These are phyloP conservation scores for Macropus fuliginosus DNA, from an alignment of 2,797 vertebrate species.

Conservation along the genomic window DNA sequence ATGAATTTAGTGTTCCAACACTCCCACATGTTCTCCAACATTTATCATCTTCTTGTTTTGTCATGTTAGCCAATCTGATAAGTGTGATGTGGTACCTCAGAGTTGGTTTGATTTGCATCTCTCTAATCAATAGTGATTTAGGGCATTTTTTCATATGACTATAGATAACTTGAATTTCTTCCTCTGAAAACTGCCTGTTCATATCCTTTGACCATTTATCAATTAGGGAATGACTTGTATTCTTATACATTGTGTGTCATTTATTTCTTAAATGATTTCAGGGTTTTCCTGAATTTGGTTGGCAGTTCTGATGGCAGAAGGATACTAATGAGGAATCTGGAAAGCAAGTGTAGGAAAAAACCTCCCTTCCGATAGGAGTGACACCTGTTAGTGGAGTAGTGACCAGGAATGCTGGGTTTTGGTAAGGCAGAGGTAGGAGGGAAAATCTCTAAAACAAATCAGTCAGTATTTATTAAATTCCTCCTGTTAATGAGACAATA, in stretches of 20 bases:
- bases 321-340: neutral
- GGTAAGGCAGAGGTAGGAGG: neutral
- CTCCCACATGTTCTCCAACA: too few relatives aligned
- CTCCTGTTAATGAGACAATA: neutral
- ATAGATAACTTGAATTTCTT: too few relatives aligned
- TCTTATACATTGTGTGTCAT: neutral
- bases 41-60: too few relatives aligned
- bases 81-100: too few relatives aligned
- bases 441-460: neutral
- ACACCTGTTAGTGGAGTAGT: neutral
- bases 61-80: too few relatives aligned
- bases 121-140: too few relatives aligned
- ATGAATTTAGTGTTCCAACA: too few relatives aligned
- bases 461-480: neutral
- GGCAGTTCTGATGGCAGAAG: neutral
- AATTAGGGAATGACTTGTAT: too few relatives aligned
- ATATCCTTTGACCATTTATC: too few relatives aligned
- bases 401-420: neutral
- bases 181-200: too few relatives aligned
- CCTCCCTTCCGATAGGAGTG: neutral
- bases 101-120: too few relatives aligned
- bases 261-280: conserved; percentile 19
- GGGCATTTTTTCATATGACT: too few relatives aligned
- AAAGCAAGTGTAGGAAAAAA: neutral
- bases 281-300: neutral